Conservation (phyloP, 2,113 vertebrate genomes). For the Heliornis fulica region DNA sequence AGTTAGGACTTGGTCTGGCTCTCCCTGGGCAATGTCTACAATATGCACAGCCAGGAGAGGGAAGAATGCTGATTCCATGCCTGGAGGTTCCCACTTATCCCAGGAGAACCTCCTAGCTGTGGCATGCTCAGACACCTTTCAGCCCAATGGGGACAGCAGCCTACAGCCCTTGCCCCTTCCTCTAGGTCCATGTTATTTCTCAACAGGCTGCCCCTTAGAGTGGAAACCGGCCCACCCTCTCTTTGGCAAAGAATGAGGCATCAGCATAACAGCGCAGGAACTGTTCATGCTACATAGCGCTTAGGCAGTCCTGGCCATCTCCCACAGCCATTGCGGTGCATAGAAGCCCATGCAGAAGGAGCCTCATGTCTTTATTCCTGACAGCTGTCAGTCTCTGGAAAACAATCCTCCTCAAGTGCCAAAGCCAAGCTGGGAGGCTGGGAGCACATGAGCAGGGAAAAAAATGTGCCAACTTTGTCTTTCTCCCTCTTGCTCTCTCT, state of each 20-base stretch:
- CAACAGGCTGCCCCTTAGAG: not conserved
- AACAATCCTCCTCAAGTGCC: not conserved
- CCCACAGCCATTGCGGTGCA: not conserved
- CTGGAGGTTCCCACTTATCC: not conserved
- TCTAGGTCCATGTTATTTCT: not conserved
- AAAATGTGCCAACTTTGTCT: not conserved
- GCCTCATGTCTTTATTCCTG: not conserved
- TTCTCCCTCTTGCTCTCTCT: slow-evolving; percentile 17
- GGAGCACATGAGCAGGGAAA: not conserved
- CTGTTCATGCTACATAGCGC: rapidly evolving
- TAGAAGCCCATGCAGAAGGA: not conserved
- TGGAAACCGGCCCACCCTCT: not conserved
- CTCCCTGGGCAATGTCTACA: not conserved
- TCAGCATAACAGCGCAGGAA: not conserved
- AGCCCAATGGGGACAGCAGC: not conserved
- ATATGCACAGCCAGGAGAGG: not conserved
- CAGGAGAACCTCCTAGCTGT: not conserved
- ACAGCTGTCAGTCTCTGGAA: slow-evolving; percentile 13
- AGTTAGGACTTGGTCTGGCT: not conserved
- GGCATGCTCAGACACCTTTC: not conserved
- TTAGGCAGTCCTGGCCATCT: not conserved
- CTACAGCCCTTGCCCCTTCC: not conserved
- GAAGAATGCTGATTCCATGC: not conserved
- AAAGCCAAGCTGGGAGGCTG: slow-evolving; percentile 1
- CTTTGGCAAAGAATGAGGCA: not conserved